These are phyloP conservation scores for Anas platyrhynchos DNA, from an alignment of 2,113 vertebrate genomes.

Conservation along the genomic window DNA sequence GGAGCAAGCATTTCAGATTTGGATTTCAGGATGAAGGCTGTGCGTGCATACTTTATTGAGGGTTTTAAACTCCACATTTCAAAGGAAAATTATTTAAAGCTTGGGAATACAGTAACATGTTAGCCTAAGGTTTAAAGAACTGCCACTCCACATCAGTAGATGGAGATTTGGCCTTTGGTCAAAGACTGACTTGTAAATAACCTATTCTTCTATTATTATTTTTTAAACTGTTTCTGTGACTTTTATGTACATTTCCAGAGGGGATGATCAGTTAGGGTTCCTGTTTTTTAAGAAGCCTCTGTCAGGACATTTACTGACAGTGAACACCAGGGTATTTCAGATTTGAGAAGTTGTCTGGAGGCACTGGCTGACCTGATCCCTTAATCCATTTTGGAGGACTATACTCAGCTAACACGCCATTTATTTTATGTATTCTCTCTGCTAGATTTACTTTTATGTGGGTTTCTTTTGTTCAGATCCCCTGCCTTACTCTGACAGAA, in stretches of 20 bases:
- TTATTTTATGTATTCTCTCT: constrained; percentile 50
- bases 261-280: constrained; percentile 29
- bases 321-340: constrained; percentile 1
- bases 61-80: constrained; percentile 39
- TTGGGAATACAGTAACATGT: constrained; percentile 45
- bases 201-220: constrained; percentile 46
- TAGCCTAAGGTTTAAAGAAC: constrained; percentile 48
- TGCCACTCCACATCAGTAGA: constrained; percentile 12
- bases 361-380: constrained; percentile 3
- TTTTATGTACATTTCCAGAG: constrained; percentile 46
- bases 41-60: neutral
- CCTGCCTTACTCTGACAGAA: constrained; percentile 43
- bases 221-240: constrained; percentile 52
- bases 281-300: neutral
- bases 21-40: constrained; percentile 36
- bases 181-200: constrained; percentile 63
- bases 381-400: constrained; percentile 35
- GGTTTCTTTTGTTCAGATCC: constrained; percentile 41
- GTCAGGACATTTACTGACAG: neutral
- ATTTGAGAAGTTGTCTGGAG: neutral
- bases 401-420: neutral
- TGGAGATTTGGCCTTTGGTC: constrained; percentile 46
- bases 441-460: constrained; percentile 42
- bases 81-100: constrained; percentile 62
- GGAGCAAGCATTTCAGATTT: constrained; percentile 42